A percentile compares a stretch with the other conserved stretches of the same genome.
Evolutionary conservation across 2,888 invertebrate genomes (phyloP).

Genomic region (Drosophila testacea): DNA sequence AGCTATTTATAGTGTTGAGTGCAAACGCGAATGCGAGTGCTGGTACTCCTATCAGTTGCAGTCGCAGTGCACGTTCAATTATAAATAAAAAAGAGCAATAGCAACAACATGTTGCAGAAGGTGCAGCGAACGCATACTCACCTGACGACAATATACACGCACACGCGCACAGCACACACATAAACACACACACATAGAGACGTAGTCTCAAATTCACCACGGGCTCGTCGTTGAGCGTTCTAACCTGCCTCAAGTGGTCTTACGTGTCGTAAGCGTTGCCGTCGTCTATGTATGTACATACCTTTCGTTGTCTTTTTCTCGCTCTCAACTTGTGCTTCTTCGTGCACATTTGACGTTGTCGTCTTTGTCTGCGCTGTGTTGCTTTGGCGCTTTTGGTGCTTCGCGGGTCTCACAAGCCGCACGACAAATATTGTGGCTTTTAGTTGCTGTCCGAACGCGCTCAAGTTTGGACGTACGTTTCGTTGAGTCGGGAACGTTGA

Average conservation of each 20-base stretch:
- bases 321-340: constrained; percentile 38
- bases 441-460: constrained; percentile 69
- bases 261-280: constrained; percentile 51
- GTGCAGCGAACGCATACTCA: constrained; percentile 65
- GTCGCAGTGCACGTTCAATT: constrained; percentile 60
- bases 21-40: constrained; percentile 38
- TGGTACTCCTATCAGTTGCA: constrained; percentile 57
- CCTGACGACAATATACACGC: constrained; percentile 55
- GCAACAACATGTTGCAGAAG: constrained; percentile 55
- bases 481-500: constrained; percentile 22
- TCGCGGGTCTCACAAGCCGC: constrained; percentile 45
- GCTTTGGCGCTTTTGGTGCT: constrained; percentile 45
- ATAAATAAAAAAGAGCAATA: constrained; percentile 34
- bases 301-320: constrained; percentile 40
- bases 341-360: constrained; percentile 26
- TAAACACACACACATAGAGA: constrained; percentile 16
- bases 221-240: constrained; percentile 29
- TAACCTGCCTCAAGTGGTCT: constrained; percentile 68
- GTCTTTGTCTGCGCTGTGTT: constrained; percentile 33
- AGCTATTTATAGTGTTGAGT: constrained; percentile 64
- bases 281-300: not conserved
- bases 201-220: constrained; percentile 45
- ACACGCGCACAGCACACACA: constrained; percentile 10
- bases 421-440: constrained; percentile 61
- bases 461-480: constrained; percentile 57